Evolutionary conservation across 1,140 invertebrate genomes (phyloP).

Genomic region (Aphelinus atriplicis): DNA sequence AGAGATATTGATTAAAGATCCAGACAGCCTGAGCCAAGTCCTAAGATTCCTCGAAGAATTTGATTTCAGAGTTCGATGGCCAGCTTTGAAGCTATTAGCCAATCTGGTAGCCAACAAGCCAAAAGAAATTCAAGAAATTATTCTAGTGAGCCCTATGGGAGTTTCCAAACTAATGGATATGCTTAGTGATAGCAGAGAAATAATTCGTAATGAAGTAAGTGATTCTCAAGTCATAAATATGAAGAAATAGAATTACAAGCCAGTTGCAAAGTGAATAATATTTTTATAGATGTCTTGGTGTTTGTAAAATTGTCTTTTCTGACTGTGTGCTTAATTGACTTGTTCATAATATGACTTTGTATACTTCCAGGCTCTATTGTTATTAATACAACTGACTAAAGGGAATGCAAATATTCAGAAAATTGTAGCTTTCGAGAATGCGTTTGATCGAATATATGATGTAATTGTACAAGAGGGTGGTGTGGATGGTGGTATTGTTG

Average conservation of each 20-base stretch:
- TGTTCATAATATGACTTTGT: constrained; percentile 18
- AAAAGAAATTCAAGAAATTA: constrained; percentile 94
- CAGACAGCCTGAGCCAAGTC: constrained; percentile 86
- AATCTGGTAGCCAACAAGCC: constrained; percentile 83
- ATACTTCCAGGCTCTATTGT: constrained; percentile 75
- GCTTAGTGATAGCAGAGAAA: constrained; percentile 91
- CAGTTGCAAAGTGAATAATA: not conserved
- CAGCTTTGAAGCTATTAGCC: constrained; percentile 86
- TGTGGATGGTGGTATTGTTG: constrained; percentile 95
- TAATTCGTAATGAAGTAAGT: constrained; percentile 93
- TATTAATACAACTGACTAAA: constrained; percentile 94
- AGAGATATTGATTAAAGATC: constrained; percentile 96
- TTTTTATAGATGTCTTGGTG: not conserved
- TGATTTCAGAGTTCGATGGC: constrained; percentile 91
- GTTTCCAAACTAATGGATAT: constrained; percentile 98
- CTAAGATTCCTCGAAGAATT: constrained; percentile 93
- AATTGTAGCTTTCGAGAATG: constrained; percentile 99
- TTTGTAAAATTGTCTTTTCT: constrained; percentile 1
- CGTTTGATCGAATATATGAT: constrained; percentile 94
- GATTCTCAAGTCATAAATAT: too few relatives aligned
- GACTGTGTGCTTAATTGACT: not conserved
- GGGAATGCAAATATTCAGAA: constrained; percentile 99
- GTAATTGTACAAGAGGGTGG: constrained; percentile 93
- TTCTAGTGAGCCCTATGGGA: constrained; percentile 95
- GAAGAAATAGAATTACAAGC: too few relatives aligned